Evolutionary conservation across 1,140 invertebrate genomes (phyloP).

Genomic region (Saccostrea glomerata): DNA sequence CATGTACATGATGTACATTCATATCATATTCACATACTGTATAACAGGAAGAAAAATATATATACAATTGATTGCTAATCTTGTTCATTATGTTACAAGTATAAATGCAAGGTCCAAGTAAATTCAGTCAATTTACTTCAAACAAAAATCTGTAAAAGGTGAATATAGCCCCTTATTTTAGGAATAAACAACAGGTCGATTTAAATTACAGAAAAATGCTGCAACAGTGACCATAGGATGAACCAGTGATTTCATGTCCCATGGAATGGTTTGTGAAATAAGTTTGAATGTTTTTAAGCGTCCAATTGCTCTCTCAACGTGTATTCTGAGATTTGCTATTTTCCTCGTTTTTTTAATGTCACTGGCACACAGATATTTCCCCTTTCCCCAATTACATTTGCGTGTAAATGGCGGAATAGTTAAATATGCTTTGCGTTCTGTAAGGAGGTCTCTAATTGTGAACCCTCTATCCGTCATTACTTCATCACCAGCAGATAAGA

Average conservation of each 20-base stretch:
- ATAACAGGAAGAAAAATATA: too few species aligned
- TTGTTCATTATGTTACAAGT: too few species aligned
- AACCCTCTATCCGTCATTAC: constrained; percentile 51
- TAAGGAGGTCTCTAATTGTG: constrained; percentile 41
- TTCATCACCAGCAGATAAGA: constrained; percentile 37
- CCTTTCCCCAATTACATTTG: not conserved
- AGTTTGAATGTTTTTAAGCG: constrained; percentile 46
- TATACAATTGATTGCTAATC: too few species aligned
- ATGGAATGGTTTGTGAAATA: not conserved
- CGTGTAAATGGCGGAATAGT: constrained; percentile 44
- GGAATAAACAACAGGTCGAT: too few species aligned
- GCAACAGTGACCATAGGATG: not conserved
- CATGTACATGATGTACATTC: too few species aligned
- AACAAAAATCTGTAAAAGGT: too few species aligned
- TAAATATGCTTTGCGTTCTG: constrained; percentile 26
- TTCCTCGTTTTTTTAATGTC: constrained; percentile 48
- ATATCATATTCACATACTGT: too few species aligned
- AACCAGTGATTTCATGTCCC: not conserved
- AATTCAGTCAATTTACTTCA: too few species aligned
- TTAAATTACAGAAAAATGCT: not conserved
- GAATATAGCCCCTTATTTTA: too few species aligned
- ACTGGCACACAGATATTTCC: constrained; percentile 6
- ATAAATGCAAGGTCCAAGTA: too few species aligned
- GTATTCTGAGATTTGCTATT: constrained; percentile 44
- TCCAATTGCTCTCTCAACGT: constrained; percentile 46